Evolutionary conservation across 2,113 vertebrate genomes (phyloP), one percentile per base, ranked within the genome.

Genomic region (Chionodraco myersi): DNA sequence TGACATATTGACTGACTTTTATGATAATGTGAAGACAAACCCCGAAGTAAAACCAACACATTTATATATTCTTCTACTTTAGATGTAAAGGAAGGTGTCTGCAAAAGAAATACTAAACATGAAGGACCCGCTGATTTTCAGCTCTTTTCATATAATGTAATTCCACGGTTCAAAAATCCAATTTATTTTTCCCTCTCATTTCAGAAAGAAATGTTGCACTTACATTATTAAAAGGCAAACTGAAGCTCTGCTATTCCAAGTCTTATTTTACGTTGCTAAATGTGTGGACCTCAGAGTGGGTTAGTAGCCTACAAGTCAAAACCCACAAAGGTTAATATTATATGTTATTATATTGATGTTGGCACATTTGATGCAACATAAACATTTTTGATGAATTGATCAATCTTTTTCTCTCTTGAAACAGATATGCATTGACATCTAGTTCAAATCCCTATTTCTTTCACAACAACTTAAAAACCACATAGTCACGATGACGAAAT

Each of bases 1-100:
- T 86, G 83, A 72, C 74, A 79, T 82, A 86, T 81, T 74, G 85
- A 90, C 58, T 45, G 54, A 53, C 26, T 73, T 57, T 69, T 80
- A n/a, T 60, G 63, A 86, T 82, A 57, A 62, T 77, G 45, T 70
- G 49, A 59, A 56, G 66, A 64, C 36, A 26, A 72, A 45, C n/a
- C n/a, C 59, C 60, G 59, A 66, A 77, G 47, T 54, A 11, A 80
- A 58, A 72, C 58, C 44, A 77, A 60, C 21, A 64, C 48, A 58
- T 4, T 4, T 6, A 12, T 54, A 3, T n/a, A 21, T 62, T 58
- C n/a, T 23, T 53, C 7, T 48, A 52, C 52, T 76, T n/a, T 6
- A 14, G n/a, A 58, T 21, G 8, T 57, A 30, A 68, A 68, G 34
- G 12, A 62, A 4, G 23, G 10, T 16, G 76, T 54, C 21, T 66